Conservation (phyloP, 2,797 vertebrate genomes). For the Leptodon cayanensis region DNA sequence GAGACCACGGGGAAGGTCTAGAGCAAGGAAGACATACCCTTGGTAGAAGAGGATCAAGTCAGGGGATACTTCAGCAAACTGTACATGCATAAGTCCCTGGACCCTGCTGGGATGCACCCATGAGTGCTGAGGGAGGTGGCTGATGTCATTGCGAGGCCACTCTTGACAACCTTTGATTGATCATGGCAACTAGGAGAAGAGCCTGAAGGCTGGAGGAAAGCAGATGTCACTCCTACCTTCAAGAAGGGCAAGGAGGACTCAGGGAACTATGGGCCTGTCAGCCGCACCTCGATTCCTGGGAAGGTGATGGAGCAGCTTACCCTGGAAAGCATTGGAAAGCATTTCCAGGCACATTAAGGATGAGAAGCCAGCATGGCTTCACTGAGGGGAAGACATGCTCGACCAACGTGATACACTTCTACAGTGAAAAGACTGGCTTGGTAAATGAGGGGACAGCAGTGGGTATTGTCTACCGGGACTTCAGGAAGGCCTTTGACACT, state of each 20-base stretch:
- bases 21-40: background rate
- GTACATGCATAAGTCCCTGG: accelerated
- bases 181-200: background rate
- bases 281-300: background rate
- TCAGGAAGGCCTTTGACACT: background rate
- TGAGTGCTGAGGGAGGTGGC: background rate
- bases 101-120: background rate
- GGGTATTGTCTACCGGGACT: background rate
- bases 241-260: background rate
- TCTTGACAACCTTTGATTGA: background rate
- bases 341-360: background rate
- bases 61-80: background rate
- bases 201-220: background rate
- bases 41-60: background rate
- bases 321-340: background rate
- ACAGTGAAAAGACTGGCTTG: background rate
- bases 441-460: background rate
- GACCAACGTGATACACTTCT: background rate
- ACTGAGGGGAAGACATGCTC: background rate
- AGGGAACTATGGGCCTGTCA: background rate
- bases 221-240: background rate
- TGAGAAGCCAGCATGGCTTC: background rate
- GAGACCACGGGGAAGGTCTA: background rate
- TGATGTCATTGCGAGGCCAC: background rate
- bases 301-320: background rate